Evolutionary conservation across 2,113 vertebrate species (phyloP).

Genomic region (Prinia subflava): DNA sequence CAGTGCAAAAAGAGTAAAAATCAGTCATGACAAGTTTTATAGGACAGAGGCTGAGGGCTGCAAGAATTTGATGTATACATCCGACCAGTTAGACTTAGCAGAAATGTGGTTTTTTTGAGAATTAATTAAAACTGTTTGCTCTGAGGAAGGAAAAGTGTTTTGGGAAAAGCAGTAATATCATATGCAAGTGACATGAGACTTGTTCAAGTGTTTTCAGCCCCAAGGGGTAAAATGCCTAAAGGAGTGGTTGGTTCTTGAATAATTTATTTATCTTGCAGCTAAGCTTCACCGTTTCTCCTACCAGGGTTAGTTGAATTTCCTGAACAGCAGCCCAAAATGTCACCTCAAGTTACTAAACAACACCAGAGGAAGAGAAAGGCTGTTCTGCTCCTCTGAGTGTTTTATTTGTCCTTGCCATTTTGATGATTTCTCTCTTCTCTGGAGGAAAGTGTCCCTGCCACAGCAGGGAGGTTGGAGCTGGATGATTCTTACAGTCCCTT

Average conservation of each 20-base stretch:
- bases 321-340: not conserved
- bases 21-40: conserved; percentile 16
- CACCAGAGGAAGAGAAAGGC: not conserved
- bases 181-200: conserved; percentile 38
- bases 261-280: conserved; percentile 42
- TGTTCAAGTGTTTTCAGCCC: conserved; percentile 13
- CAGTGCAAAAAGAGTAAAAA: not conserved
- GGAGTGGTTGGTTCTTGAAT: conserved; percentile 8
- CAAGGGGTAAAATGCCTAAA: conserved; percentile 18
- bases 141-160: conserved; percentile 22
- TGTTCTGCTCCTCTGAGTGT: not conserved
- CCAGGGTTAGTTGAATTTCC: not conserved
- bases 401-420: not conserved
- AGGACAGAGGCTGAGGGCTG: not conserved
- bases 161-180: conserved; percentile 14
- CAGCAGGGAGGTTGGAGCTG: not conserved
- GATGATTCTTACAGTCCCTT: not conserved
- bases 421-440: not conserved
- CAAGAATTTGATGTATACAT: not conserved
- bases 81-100: not conserved
- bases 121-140: conserved; percentile 41
- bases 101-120: not conserved
- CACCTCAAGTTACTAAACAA: not conserved
- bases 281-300: not conserved
- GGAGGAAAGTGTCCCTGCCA: not conserved